Evolutionary conservation across 2,888 invertebrate species (phyloP), one percentile per base, ranked within the genome.

Genomic region (Caenorhabditis sp.): DNA sequence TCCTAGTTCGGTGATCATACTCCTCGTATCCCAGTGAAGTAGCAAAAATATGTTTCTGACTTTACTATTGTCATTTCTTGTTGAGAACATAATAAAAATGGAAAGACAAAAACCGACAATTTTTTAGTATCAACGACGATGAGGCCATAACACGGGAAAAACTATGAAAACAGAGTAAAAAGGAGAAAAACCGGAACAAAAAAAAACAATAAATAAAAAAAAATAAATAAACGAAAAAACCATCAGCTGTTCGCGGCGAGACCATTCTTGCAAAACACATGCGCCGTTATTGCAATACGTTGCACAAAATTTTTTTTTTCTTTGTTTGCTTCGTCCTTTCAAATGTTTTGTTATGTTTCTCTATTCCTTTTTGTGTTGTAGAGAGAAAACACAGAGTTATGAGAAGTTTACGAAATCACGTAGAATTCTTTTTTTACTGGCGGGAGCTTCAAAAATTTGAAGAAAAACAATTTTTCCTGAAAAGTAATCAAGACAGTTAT

Each of bases 241-340:
- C n/a, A 51, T 51, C 51, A 51, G 51, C 51, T 51, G 51, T 37
- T 23, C 70, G 70, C 59, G 37, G 49, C 70, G 66, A 70, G 70
- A 70, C 70, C 70, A 17, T 26, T 36, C n/a, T 10, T 12, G 27
- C 65, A 58, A 70, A 62, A 43, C 12, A 24, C 23, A 27, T 66
- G 70, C 65, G 66, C 70, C 70, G 66, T 70, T 62, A 62, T 61
- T 59, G 37, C 65, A 65, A 70, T 66, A 70, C 70, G 70, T 70
- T 70, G 70, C 70, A 70, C 65, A 59, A 43, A 31, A 24, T 27
- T 21, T 21, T 10, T n/a, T 24, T 43, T 66, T 14, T 5, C 26
- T 50, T 23, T 17, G 10, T 51, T 19, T 36, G 8, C 21, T 51
- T 21, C 8, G 21, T 6, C 4, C 8, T 51, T 51, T 51, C 10